These are phyloP conservation scores for Mormyrus proboscirostris DNA, from an alignment of 2,797 vertebrate species.

Conservation along the genomic window DNA sequence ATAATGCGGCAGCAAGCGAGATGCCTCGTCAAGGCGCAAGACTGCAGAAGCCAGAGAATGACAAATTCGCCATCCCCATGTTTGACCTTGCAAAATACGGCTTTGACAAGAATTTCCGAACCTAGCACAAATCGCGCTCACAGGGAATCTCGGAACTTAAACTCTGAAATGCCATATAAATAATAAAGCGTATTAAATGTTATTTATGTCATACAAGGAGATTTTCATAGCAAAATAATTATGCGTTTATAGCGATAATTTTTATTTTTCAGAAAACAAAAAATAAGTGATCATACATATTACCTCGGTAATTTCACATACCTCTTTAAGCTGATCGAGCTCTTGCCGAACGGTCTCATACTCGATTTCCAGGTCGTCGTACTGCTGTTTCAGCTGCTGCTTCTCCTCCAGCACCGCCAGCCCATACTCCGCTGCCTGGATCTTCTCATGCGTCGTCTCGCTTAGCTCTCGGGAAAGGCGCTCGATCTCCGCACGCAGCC, in stretches of 20 bases:
- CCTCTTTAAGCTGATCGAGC: conserved; percentile 91
- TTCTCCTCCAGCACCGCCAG: conserved; percentile 95
- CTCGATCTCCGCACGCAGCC: conserved; percentile 78
- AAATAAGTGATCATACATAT: background rate
- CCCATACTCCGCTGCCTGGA: conserved; percentile 95
- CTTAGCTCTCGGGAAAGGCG: conserved; percentile 81
- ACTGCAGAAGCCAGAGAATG: background rate
- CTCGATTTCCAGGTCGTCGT: conserved; percentile 86
- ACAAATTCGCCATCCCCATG: background rate
- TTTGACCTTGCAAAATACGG: background rate
- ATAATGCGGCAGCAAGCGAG: background rate
- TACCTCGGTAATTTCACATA: conserved; percentile 39
- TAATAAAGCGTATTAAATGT: background rate
- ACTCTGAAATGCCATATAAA: background rate
- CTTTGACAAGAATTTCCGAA: background rate
- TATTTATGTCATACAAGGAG: background rate
- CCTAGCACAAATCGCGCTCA: background rate
- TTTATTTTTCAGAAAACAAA: background rate
- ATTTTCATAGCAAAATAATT: background rate
- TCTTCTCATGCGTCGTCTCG: conserved; percentile 90
- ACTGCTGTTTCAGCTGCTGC: conserved; percentile 84
- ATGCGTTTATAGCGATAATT: background rate
- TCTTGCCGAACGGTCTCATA: conserved; percentile 81
- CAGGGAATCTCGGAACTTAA: background rate
- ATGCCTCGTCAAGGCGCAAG: background rate